Conservation (phyloP, 2,888 invertebrate genomes). For the Scaptomyza flava region DNA sequence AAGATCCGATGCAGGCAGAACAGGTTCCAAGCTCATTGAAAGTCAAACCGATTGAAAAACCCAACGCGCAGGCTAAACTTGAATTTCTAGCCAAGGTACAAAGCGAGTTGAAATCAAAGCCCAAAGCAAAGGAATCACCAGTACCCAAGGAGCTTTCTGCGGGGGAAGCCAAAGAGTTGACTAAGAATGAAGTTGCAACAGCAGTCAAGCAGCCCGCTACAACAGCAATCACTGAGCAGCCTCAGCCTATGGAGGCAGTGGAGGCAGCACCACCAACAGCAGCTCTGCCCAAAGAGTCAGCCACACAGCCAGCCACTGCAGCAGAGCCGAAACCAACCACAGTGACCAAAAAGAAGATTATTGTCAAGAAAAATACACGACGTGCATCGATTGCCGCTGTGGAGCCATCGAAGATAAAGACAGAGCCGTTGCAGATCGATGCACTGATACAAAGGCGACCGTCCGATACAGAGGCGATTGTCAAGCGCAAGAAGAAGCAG, state of each 20-base stretch:
- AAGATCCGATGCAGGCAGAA: not conserved
- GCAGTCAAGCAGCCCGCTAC: not conserved
- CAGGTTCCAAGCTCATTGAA: not conserved
- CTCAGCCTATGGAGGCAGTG: conserved; percentile 42
- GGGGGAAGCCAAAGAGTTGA: conserved; percentile 5
- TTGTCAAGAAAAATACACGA: conserved; percentile 65
- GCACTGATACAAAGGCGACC: conserved; percentile 75
- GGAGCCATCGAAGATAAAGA: conserved; percentile 79
- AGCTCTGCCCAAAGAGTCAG: conserved; percentile 44
- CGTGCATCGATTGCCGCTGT: conserved; percentile 82
- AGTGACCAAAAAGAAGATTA: conserved; percentile 59
- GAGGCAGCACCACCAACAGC: conserved; percentile 37
- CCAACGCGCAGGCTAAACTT: conserved; percentile 38
- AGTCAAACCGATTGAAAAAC: conserved; percentile 19
- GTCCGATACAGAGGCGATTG: conserved; percentile 81
- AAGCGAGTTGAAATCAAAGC: conserved; percentile 56
- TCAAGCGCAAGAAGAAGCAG: conserved; percentile 77
- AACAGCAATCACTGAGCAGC: conserved; percentile 6
- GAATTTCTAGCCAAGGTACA: conserved; percentile 60
- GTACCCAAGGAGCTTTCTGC: not conserved
- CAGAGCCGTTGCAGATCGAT: conserved; percentile 60
- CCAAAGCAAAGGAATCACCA: conserved; percentile 25
- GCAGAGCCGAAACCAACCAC: conserved; percentile 1
- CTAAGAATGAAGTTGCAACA: not conserved
- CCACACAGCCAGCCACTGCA: conserved; percentile 36